Conservation (phyloP, 2,888 invertebrate species). For the Ormyrus thymus region DNA sequence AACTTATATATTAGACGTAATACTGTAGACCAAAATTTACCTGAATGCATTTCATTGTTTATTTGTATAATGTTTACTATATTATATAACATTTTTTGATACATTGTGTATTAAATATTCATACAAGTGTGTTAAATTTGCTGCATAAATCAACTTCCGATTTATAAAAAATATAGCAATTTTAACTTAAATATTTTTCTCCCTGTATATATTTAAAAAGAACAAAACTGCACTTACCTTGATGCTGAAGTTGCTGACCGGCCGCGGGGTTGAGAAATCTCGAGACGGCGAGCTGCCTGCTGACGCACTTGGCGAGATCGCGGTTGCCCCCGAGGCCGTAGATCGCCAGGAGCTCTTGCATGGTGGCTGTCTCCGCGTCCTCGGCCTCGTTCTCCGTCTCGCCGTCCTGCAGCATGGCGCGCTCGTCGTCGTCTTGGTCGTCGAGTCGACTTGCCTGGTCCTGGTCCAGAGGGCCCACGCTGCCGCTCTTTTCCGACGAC, state of each 20-base stretch:
- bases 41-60: too few species aligned
- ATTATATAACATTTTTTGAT: too few species aligned
- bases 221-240: slow-evolving; percentile 27
- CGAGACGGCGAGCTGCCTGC: slow-evolving; percentile 71
- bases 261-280: slow-evolving; percentile 71
- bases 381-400: slow-evolving; percentile 63
- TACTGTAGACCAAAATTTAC: too few species aligned
- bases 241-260: slow-evolving; percentile 58
- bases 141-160: too few species aligned
- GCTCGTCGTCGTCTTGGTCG: slow-evolving; percentile 66
- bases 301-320: slow-evolving; percentile 73
- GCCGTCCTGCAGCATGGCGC: slow-evolving; percentile 59
- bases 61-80: too few species aligned
- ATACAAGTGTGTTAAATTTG: too few species aligned
- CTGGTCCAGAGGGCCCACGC: slow-evolving; percentile 59
- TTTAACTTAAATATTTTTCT: too few species aligned
- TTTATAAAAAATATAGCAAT: too few species aligned
- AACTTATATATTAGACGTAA: too few species aligned
- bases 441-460: slow-evolving; percentile 56
- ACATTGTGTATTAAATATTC: too few species aligned
- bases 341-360: slow-evolving; percentile 77
- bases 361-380: slow-evolving; percentile 69
- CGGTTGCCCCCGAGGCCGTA: slow-evolving; percentile 75
- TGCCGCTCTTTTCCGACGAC: slow-evolving; percentile 71
- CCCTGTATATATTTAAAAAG: too few species aligned